Conservation (phyloP, 2,888 invertebrate genomes). For the Cheilosia soror region DNA sequence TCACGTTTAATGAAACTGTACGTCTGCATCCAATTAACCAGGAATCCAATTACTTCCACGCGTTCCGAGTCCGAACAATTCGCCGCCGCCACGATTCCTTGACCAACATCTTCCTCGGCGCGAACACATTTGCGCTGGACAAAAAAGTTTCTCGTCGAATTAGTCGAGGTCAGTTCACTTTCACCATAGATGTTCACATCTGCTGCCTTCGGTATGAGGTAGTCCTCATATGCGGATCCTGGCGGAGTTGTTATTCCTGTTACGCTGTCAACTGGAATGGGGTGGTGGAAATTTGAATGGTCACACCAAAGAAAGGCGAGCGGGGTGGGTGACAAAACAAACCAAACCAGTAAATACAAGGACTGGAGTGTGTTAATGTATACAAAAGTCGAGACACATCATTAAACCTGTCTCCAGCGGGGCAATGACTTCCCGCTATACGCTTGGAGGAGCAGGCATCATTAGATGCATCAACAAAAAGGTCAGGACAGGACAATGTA, state of each 20-base stretch:
- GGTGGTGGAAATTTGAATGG: constrained; percentile 49
- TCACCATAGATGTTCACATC: constrained; percentile 55
- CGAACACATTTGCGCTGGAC: constrained; percentile 78
- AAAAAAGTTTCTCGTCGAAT: constrained; percentile 77
- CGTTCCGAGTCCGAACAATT: constrained; percentile 80
- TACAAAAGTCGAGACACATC: constrained; percentile 62
- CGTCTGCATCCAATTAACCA: constrained; percentile 89
- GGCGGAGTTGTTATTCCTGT: constrained; percentile 21
- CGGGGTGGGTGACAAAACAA: constrained; percentile 12
- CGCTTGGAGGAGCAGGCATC: constrained; percentile 16
- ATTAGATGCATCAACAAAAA: constrained; percentile 45
- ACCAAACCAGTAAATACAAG: constrained; percentile 51
- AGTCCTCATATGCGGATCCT: constrained; percentile 33
- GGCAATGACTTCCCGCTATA: constrained; percentile 63
- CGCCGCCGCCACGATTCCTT: constrained; percentile 76
- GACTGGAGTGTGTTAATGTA: constrained; percentile 63
- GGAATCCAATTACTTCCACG: constrained; percentile 86
- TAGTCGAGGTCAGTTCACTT: constrained; percentile 13
- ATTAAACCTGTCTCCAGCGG: constrained; percentile 60
- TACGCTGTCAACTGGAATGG: constrained; percentile 48
- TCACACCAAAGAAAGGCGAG: constrained; percentile 13
- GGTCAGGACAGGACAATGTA: constrained; percentile 41
- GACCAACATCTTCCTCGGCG: constrained; percentile 78
- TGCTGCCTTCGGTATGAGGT: constrained; percentile 60
- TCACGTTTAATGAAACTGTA: constrained; percentile 89